phyloP scores from a whole-genome alignment of 2,888 invertebrate species.

The Drosophila mimica region DNA sequence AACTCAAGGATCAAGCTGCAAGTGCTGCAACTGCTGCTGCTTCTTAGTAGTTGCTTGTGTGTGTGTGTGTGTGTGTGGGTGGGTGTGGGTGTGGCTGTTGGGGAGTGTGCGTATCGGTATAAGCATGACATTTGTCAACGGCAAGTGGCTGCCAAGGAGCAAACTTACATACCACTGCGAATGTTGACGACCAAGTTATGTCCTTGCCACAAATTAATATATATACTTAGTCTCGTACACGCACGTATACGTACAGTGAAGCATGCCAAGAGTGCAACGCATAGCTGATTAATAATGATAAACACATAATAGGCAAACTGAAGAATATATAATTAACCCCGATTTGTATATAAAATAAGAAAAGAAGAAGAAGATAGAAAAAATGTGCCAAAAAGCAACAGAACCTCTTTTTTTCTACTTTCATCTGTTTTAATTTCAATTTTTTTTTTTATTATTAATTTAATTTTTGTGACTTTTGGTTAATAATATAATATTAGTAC shows the following conservation, averaged over 20 bases:
- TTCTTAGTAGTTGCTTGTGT: conserved; percentile 41
- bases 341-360: background rate
- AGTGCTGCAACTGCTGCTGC: conserved; percentile 40
- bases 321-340: too few relatives aligned
- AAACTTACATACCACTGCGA: conserved; percentile 50
- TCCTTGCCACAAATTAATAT: conserved; percentile 65
- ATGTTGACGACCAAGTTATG: conserved; percentile 76
- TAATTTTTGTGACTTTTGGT: too few relatives aligned
- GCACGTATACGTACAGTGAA: conserved; percentile 35
- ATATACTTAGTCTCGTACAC: conserved; percentile 24
- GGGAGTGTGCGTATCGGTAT: conserved; percentile 42
- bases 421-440: background rate
- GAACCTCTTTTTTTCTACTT: background rate
- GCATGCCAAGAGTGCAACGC: background rate
- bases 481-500: too few relatives aligned
- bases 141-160: conserved; percentile 69
- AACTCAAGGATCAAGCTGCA: conserved; percentile 70
- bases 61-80: conserved; percentile 18
- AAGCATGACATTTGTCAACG: conserved; percentile 75
- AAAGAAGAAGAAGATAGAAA: background rate
- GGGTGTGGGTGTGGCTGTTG: conserved; percentile 17
- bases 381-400: background rate
- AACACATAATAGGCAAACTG: background rate
- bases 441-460: background rate
- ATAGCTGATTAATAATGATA: background rate